phyloP scores from a whole-genome alignment of 2,888 invertebrate genomes.

The Anticlea derivata region DNA sequence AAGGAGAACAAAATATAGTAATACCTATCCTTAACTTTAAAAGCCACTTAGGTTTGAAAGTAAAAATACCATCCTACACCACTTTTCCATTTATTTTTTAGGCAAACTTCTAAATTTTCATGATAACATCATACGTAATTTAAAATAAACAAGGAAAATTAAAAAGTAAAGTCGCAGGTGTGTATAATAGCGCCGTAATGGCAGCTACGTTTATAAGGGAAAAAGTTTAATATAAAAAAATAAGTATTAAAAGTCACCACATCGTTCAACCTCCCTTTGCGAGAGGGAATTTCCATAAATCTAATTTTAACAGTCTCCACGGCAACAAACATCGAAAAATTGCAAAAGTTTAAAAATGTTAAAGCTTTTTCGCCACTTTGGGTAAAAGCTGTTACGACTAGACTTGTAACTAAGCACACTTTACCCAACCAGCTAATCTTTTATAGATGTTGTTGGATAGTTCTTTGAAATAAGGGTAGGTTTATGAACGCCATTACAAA shows the following conservation, averaged over 20 bases:
- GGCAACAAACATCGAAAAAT: slow-evolving; percentile 42
- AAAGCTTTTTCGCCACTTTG: slow-evolving; percentile 24
- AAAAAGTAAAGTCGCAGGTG: slow-evolving; percentile 47
- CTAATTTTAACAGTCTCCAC: slow-evolving; percentile 50
- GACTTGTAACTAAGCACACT: slow-evolving; percentile 19
- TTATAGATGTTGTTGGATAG: slow-evolving; percentile 11
- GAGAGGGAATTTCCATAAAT: slow-evolving; percentile 52
- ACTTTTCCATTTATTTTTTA: not conserved
- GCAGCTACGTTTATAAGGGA: slow-evolving; percentile 45
- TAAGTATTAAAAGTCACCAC: slow-evolving; percentile 60
- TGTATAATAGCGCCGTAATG: slow-evolving; percentile 44
- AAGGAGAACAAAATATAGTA: too few relatives aligned
- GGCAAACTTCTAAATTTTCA: not conserved
- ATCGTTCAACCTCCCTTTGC: slow-evolving; percentile 49
- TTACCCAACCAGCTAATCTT: slow-evolving; percentile 12
- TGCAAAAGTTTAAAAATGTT: slow-evolving; percentile 34
- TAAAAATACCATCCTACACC: too few relatives aligned
- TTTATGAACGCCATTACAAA: not conserved
- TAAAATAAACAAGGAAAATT: slow-evolving; percentile 21
- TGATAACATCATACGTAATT: not conserved
- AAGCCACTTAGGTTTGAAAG: too few relatives aligned
- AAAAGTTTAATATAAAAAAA: slow-evolving; percentile 43
- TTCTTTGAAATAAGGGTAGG: not conserved
- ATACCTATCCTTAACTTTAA: too few relatives aligned
- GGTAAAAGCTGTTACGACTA: slow-evolving; percentile 15